phyloP scores from a whole-genome alignment of 2,113 vertebrate genomes.

The Oxygymnocypris stewartii region DNA sequence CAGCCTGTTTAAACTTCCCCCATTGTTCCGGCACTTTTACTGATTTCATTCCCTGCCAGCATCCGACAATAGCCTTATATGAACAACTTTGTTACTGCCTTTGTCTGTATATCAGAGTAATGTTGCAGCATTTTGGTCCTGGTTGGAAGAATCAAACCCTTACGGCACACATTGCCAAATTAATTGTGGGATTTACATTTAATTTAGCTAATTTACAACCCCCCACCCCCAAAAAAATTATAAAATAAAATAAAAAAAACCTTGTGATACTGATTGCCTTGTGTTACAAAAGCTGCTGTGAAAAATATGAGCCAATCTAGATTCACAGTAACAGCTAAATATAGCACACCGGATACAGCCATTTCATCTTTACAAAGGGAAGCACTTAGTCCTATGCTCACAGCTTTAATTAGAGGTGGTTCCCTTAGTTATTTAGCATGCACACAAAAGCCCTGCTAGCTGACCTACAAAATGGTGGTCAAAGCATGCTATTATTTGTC shows the following conservation, averaged over 20 bases:
- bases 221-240: no score
- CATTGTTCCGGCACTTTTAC: slow-evolving; percentile 83
- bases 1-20: slow-evolving; percentile 83
- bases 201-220: slow-evolving; percentile 74
- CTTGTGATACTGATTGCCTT: slow-evolving; percentile 79
- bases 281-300: slow-evolving; percentile 84
- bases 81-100: slow-evolving; percentile 94
- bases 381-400: slow-evolving; percentile 62
- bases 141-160: slow-evolving; percentile 86
- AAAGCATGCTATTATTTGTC: slow-evolving; percentile 74
- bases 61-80: slow-evolving; percentile 83
- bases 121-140: slow-evolving; percentile 85
- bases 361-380: slow-evolving; percentile 72
- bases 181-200: slow-evolving; percentile 95
- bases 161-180: slow-evolving; percentile 82
- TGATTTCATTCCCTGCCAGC: slow-evolving; percentile 91
- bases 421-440: slow-evolving; percentile 66
- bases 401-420: slow-evolving; percentile 72
- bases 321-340: slow-evolving; percentile 96
- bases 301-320: slow-evolving; percentile 96
- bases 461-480: slow-evolving; percentile 82
- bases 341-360: slow-evolving; percentile 77
- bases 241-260: slow-evolving; percentile 40
- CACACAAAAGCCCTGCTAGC: slow-evolving; percentile 72
- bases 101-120: slow-evolving; percentile 88